phyloP scores from a whole-genome alignment of 1,140 invertebrate species.

The Calephelis virginiensis region DNA sequence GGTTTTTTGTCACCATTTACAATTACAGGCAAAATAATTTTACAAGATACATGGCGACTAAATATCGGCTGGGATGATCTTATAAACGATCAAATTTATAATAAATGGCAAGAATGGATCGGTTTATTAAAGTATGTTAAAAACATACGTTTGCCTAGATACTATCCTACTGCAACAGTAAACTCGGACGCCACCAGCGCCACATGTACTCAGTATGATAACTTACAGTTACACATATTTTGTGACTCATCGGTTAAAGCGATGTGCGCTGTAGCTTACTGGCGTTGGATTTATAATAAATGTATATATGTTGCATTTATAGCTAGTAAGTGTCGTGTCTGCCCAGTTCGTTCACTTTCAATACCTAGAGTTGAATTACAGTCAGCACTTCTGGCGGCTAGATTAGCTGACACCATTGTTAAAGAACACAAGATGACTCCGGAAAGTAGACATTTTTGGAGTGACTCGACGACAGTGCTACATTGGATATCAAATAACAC shows the following conservation, averaged over 20 bases:
- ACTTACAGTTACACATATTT: conserved; percentile 38
- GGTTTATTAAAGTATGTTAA: conserved; percentile 22
- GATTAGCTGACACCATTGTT: conserved; percentile 33
- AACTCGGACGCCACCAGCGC: too few species aligned
- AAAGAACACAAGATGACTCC: conserved; percentile 35
- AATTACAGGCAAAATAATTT: conserved; percentile 35
- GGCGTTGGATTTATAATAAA: conserved; percentile 26
- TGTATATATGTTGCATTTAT: conserved; percentile 30
- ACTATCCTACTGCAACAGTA: not conserved
- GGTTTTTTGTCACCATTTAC: conserved; percentile 54
- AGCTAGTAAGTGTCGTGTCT: conserved; percentile 39
- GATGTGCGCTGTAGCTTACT: conserved; percentile 31
- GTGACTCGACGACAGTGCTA: conserved; percentile 20
- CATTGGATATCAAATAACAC: conserved; percentile 5
- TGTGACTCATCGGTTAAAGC: conserved; percentile 35
- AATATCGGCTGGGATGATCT: conserved; percentile 52
- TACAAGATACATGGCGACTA: conserved; percentile 56
- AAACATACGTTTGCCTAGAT: conserved; percentile 25
- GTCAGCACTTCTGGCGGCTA: conserved; percentile 43
- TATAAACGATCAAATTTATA: conserved; percentile 27
- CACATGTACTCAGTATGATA: not conserved
- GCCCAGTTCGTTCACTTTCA: conserved; percentile 40
- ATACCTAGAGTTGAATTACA: conserved; percentile 57
- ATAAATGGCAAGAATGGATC: conserved; percentile 29
- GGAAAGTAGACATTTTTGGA: conserved; percentile 24